phyloP scores from a whole-genome alignment of 2,797 vertebrate species.

The Sarcophilus harrisii region DNA sequence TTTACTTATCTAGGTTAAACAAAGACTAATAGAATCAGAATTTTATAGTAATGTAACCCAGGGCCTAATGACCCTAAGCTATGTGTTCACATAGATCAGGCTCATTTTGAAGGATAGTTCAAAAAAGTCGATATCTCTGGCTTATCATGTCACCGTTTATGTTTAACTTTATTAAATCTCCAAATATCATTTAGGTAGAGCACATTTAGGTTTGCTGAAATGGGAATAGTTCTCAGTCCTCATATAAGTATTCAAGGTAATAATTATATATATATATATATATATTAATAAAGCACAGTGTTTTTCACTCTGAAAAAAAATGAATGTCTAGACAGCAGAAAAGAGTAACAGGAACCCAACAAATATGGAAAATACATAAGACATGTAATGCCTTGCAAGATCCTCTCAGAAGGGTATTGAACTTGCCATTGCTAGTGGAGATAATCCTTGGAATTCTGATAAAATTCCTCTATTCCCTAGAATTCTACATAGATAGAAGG shows the following conservation, averaged over 20 bases:
- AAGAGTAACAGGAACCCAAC: neutral
- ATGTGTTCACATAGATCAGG: neutral
- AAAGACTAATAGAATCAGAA: neutral
- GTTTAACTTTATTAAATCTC: neutral
- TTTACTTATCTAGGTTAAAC: neutral
- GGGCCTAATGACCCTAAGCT: neutral
- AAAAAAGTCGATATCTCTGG: neutral
- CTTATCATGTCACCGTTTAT: too few relatives aligned
- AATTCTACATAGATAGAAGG: neutral
- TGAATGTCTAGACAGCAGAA: neutral
- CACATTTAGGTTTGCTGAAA: neutral
- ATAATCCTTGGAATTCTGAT: neutral
- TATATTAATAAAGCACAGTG: neutral
- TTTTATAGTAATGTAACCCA: neutral
- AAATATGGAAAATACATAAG: neutral
- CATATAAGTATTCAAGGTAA: neutral
- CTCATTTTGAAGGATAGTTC: neutral
- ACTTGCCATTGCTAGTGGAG: neutral
- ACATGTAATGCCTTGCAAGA: neutral
- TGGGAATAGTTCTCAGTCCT: neutral
- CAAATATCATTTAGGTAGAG: neutral
- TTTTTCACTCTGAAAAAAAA: neutral
- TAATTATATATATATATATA: neutral
- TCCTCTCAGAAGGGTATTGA: neutral
- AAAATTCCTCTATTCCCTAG: neutral